Evolutionary conservation across 1,140 invertebrate species (phyloP).

Genomic region (Andrena cerasifolii): DNA sequence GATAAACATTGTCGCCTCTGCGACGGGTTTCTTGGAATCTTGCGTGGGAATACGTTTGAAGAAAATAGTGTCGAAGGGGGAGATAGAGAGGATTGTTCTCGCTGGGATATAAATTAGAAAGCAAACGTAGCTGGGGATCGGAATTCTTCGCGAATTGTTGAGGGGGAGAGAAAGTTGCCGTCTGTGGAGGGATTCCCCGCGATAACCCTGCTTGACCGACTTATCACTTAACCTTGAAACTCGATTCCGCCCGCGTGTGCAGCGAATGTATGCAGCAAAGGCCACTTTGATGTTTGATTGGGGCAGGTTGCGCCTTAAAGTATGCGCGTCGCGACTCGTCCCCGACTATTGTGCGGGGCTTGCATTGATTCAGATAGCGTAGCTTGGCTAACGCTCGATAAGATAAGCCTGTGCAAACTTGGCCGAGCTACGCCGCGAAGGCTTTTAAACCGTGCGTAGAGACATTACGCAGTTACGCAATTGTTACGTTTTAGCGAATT

Average conservation of each 20-base stretch:
- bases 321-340: constrained; percentile 6
- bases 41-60: no score
- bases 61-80: no score
- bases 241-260: constrained; percentile 11
- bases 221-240: constrained; percentile 63
- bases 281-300: constrained; percentile 45
- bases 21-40: no score
- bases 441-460: constrained; percentile 4
- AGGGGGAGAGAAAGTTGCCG: not conserved
- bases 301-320: constrained; percentile 36
- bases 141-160: not conserved
- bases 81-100: no score
- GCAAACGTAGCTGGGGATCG: not conserved
- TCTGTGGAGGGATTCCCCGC: not conserved
- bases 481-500: not conserved
- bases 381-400: constrained; percentile 49
- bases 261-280: constrained; percentile 1
- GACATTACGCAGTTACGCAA: constrained; percentile 18
- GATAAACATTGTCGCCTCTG: not conserved
- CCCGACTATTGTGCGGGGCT: constrained; percentile 1
- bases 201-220: constrained; percentile 64
- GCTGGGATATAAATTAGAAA: no score
- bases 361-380: constrained; percentile 32
- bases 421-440: no score
- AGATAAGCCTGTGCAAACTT: constrained; percentile 35